Evolutionary conservation across 2,888 invertebrate species (phyloP), one percentile per base, ranked within the genome.

Genomic region (Eupithecia centaureata): DNA sequence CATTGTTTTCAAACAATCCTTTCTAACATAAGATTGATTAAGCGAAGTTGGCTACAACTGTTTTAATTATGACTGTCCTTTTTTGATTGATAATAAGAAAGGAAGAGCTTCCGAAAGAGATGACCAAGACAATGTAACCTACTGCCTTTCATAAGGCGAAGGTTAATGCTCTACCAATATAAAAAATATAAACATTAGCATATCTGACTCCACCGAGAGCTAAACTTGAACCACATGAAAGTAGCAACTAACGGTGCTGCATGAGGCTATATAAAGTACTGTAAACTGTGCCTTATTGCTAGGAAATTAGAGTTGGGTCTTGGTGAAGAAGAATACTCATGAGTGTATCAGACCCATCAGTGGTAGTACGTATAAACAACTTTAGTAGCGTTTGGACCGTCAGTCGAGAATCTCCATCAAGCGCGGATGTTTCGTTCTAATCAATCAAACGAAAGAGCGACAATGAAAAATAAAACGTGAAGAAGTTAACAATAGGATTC

Each of bases 391-490:
- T 56, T 61, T 59, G 52, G 57, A 58, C 65, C 63, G 73, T 67
- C 77, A 77, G 77, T 77, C 73, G 74, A 63, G 72, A 62, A 70
- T 72, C 74, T 73, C 68, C 71, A 27, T 67, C 65, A 68, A 66
- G 60, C 63, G 73, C 60, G 72, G 51, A 68, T 72, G 71, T 72
- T 60, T 47, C 60, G 51, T 47, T 72, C 65, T 68, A 68, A 72
- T 65, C 57, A 35, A 61, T 38, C 52, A 57, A 66, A 63, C 22
- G 10, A 61, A 62, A 27, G 18, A 60, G 33, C 42, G 32, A 65
- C 73, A 73, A 75, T 79, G 76, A 78, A 76, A 75, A 72, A 72
- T 71, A 73, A 72, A 65, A 69, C 69, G 75, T 72, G 69, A 65
- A 57, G 61, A 61, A 70, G 60, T 38, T 57, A 51, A 18, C 30